These are phyloP conservation scores for Lagopus leucura DNA, from an alignment of 2,113 vertebrate genomes.

Conservation along the genomic window DNA sequence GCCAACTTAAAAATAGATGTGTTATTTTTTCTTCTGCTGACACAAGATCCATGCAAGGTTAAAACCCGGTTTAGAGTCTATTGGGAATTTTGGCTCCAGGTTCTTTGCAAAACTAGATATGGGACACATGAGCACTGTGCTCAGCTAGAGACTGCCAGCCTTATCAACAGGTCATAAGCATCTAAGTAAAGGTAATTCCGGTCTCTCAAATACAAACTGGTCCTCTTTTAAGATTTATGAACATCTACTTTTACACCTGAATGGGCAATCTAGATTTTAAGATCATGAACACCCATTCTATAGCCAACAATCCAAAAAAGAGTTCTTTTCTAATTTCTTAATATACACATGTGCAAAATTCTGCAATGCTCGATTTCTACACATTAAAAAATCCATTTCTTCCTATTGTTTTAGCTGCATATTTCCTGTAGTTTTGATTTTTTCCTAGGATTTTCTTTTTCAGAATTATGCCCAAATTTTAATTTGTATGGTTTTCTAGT, in stretches of 20 bases:
- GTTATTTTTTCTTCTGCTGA: constrained; percentile 86
- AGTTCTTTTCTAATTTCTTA: background rate
- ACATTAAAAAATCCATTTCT: background rate
- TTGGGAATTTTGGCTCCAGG: constrained; percentile 74
- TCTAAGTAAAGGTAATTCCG: background rate
- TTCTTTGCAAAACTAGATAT: constrained; percentile 70
- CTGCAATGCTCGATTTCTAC: background rate
- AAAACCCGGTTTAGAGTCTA: constrained; percentile 70
- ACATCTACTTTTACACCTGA: background rate
- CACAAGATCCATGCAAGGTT: constrained; percentile 82
- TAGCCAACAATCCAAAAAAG: background rate
- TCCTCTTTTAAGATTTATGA: background rate
- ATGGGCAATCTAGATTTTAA: background rate
- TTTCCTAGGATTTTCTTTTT: background rate
- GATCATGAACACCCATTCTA: background rate
- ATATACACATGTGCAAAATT: background rate
- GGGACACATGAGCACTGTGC: background rate
- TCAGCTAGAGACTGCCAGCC: background rate
- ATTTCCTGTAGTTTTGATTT: background rate
- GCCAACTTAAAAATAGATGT: constrained; percentile 90
- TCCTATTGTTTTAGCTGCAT: background rate
- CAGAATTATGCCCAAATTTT: too few relatives aligned
- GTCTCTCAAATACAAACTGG: background rate
- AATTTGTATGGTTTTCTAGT: too few relatives aligned
- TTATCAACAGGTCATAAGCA: background rate